Evolutionary conservation across 2,888 invertebrate genomes (phyloP), one percentile per base, ranked within the genome.

Genomic region (Pedicia rivosa): DNA sequence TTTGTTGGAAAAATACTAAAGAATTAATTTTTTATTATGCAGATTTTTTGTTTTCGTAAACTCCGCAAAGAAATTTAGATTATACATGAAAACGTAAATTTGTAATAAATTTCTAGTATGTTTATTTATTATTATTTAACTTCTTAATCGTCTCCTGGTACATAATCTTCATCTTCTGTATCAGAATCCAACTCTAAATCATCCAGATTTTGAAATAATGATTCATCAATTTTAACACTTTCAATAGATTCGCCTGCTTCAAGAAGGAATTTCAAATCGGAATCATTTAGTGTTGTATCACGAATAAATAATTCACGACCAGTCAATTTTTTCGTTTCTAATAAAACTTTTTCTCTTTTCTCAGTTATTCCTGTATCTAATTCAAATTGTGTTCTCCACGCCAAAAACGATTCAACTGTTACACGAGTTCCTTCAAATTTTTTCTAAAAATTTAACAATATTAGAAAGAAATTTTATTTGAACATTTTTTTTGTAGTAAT

Each of bases 371-470:
- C 80, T 63, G 80, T 78, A 56, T 95, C 94, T 22, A 75, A 74
- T 57, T 97, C 95, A 67, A 98, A 98, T 43, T 77, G 72, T 40
- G 76, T 71, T 54, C 92, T 90, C 98, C 98, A 98, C 16, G 73
- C 79, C 51, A 94, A 62, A 61, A 98, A 98, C 6, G 88, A 79
- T 62, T 98, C 97, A 2, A 95, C 88, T 3, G 90, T 84, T 0
- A 97, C 97, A 49, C 82, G 67, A 0, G 94, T 95, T 10, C 95
- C 97, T 64, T 94, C 92, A 64, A 94, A 91, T 51, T 81, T 74
- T 78, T 87, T 88, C 77, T 86, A 62, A 36, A 7, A 22, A 37
- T 26, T 22, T 8, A 13, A 19, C 19, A 20, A 16, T 15, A n/a
- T 15, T 22, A 19, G 6, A n/a, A 37, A 20, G 8, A 16, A 4